phyloP scores from a whole-genome alignment of 2,113 vertebrate species.

The Corythoichthys intestinalis region DNA sequence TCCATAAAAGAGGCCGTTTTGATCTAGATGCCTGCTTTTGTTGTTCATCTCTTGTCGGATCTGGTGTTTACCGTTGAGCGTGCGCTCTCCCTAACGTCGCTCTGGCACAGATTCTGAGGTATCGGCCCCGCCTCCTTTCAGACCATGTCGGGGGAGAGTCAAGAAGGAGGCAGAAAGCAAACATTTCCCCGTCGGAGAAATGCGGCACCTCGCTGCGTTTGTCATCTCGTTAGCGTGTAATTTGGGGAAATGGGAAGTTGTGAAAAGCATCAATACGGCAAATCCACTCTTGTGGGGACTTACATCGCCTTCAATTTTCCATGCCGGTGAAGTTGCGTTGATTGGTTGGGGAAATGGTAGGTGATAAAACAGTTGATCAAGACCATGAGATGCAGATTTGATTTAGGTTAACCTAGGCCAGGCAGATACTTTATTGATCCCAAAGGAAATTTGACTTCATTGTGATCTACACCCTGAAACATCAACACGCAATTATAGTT shows the following conservation, averaged over 20 bases:
- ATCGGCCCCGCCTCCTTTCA: constrained; percentile 6
- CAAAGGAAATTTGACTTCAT: neutral
- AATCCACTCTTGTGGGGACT: constrained; percentile 3
- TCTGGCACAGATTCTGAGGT: constrained; percentile 1
- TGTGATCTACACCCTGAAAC: neutral
- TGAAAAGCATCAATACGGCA: constrained; percentile 7
- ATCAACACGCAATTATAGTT: neutral
- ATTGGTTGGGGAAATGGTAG: neutral
- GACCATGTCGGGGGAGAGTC: neutral
- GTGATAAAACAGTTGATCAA: neutral
- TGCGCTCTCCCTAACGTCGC: constrained; percentile 7
- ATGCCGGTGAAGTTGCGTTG: neutral
- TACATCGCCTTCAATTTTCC: neutral
- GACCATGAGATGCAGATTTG: neutral
- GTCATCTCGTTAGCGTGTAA: constrained; percentile 11
- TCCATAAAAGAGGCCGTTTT: constrained; percentile 11
- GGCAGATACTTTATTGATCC: neutral
- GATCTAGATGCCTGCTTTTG: constrained; percentile 7
- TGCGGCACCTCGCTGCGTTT: constrained; percentile 2
- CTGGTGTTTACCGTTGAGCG: constrained; percentile 9
- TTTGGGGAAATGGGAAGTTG: constrained; percentile 18
- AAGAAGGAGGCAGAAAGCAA: constrained; percentile 5
- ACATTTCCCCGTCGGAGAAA: constrained; percentile 3
- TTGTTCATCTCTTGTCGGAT: constrained; percentile 13
- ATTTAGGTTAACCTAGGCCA: neutral